These are phyloP conservation scores for Hippolais icterina DNA, from an alignment of 2,113 vertebrate species.

Conservation along the genomic window DNA sequence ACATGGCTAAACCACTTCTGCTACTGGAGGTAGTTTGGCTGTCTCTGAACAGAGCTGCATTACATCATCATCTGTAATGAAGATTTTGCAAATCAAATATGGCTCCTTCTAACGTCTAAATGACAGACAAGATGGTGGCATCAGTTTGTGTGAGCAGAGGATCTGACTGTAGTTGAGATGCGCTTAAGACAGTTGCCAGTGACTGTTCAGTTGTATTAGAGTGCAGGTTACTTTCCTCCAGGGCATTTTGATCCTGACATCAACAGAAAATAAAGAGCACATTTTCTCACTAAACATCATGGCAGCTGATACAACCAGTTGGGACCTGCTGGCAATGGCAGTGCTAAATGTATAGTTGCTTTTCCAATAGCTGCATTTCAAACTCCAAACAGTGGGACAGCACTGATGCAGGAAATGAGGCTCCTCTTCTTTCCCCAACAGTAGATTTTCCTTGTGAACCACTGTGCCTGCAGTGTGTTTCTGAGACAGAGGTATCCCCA, in stretches of 20 bases:
- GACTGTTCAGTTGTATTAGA: neutral
- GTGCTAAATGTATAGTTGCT: neutral
- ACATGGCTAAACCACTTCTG: neutral
- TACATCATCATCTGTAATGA: neutral
- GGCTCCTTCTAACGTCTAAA: neutral
- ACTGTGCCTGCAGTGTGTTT: neutral
- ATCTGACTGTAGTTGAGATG: neutral
- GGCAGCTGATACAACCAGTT: neutral
- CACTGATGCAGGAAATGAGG: neutral
- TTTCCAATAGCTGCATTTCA: neutral
- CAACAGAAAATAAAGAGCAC: neutral
- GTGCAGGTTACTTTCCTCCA: neutral
- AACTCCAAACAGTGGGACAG: neutral
- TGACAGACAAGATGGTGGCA: neutral
- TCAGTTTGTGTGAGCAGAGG: neutral
- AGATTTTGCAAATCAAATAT: neutral
- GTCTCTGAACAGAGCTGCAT: neutral
- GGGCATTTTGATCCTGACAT: neutral
- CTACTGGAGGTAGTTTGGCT: neutral
- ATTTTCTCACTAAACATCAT: neutral
- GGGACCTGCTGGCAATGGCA: fast-evolving
- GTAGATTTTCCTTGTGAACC: neutral
- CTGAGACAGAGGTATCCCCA: too few species aligned
- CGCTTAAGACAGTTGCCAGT: neutral
- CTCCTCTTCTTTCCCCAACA: neutral